Base-by-base conservation (phyloP, 30 jellyfish, hydroid and myxozoan species). In the Catostylus mosaicus region DNA sequence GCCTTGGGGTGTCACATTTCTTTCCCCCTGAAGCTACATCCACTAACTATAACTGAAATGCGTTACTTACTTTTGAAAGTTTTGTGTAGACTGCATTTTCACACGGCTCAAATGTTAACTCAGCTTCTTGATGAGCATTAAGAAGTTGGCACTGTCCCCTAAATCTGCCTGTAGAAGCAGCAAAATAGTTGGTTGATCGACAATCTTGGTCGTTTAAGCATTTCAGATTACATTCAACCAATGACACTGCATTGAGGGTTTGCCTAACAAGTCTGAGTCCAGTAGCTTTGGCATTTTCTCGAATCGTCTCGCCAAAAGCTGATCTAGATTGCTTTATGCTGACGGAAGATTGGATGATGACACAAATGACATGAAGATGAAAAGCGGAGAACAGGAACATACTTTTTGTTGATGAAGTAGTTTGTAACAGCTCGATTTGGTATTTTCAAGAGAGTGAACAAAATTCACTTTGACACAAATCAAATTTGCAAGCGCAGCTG, bases 201-300 rank as follows among this genome's bases (percentile, higher is more conserved):
- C 85, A 74, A 24, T 10, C 32, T 20, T 27, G 30, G 23, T 74
- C 85, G 1, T 33, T 74, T 38, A 74, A 32, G 19, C 85, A 74
- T 36, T 59, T 18, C 34, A 74, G 31, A 29, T 74, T 74, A 75
- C 85, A 74, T 11, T 29, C 74, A 66, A 52, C 60, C 43, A 74
- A 3, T 29, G 85, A 74, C 52, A 10, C 35, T 19, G 35, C 74
- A 29, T 23, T 30, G 72, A 27, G 27, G 56, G 73, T 34, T 22
- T 30, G 26, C 18, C 38, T 23, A 18, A 30, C 75, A 20, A 74
- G 85, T 1, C 36, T 63, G 12, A 24, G n/a, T 3, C 65, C 85
- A 20, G 59, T 14, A 4, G 85, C 85, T 51, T 31, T 54, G n/a
- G 31, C 35, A 22, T 74, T 34, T 23, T 74, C 85, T 30, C 30